Conservation (phyloP, 2,888 invertebrate species). For the Schizaphis graminum region DNA sequence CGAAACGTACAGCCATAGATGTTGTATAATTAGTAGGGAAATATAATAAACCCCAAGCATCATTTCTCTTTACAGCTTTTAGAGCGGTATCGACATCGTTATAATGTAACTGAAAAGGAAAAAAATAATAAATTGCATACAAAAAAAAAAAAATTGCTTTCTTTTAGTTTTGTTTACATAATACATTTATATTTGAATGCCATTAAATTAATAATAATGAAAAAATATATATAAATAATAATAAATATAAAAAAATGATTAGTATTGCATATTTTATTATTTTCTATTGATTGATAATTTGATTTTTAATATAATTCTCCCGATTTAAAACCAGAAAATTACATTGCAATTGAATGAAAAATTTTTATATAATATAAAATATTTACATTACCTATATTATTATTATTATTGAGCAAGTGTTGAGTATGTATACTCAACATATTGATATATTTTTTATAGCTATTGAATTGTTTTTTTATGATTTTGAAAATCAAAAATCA, state of each 20-base stretch:
- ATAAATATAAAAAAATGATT: background rate
- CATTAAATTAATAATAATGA: background rate
- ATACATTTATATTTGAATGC: background rate
- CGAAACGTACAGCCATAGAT: constrained; percentile 66
- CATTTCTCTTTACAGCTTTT: constrained; percentile 67
- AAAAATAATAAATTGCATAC: background rate
- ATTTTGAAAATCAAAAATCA: background rate
- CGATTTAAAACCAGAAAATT: background rate
- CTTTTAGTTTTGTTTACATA: background rate
- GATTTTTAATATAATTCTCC: background rate
- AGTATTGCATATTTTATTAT: background rate
- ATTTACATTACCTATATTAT: background rate
- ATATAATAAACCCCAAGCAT: constrained; percentile 68
- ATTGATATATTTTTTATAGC: background rate
- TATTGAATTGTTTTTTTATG: constrained; percentile 27
- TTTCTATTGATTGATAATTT: background rate
- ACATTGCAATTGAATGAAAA: background rate
- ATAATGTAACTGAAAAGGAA: constrained; percentile 67
- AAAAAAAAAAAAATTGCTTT: background rate
- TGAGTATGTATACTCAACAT: background rate
- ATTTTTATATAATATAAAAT: background rate
- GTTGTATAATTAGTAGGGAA: constrained; percentile 67
- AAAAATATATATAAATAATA: background rate
- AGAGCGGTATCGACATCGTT: constrained; percentile 67
- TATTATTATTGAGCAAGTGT: background rate